Base-by-base conservation (phyloP, 2,888 invertebrate genomes). In the Labia minor region DNA sequence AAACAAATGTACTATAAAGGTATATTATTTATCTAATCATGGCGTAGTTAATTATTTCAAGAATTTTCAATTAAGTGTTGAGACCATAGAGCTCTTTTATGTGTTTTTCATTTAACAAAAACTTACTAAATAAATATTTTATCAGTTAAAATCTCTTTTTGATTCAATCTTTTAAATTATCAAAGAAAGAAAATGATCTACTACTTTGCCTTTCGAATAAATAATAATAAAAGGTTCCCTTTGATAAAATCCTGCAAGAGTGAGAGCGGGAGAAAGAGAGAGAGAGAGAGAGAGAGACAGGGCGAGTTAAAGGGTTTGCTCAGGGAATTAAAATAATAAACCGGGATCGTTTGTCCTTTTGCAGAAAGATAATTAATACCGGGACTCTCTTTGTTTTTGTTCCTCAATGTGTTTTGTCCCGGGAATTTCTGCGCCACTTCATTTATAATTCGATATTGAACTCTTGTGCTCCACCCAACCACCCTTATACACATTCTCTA, bases 141-240 rank as follows among this genome's bases (percentile, higher is more conserved):
- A 26, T 26, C 26, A 26, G 26, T 49, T 49, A n/a, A 49, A 49
- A 49, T 49, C 49, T 49, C 49, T 49, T 49, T 26, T 49, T 49
- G 49, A 49, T 49, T 49, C 6, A 49, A 49, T 49, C 49, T 49
- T 49, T 49, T 49, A 49, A 49, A 49, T 16, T 16, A 49, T 14
- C 49, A 49, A 49, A 49, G n/a, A 14, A 49, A 49, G n/a, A 14
- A 49, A 49, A 49, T 10, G 4, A 14, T 10, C 8, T 8, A 3
- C 8, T 8, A 6, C 4, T 3, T 14, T 49, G 49, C 49, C 49
- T 49, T 49, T 49, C 14, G 49, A 49, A 49, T 49, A 49, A 49
- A 49, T 49, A 49, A 49, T 49, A 49, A 49, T 49, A 49, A 49
- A 49, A 49, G 49, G 49, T 16, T 49, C 49, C 49, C 49, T 49